A percentile compares a stretch with the other conserved stretches of the same genome.
Conservation (phyloP, 2,797 vertebrate species). For the Ateles fusciceps region DNA sequence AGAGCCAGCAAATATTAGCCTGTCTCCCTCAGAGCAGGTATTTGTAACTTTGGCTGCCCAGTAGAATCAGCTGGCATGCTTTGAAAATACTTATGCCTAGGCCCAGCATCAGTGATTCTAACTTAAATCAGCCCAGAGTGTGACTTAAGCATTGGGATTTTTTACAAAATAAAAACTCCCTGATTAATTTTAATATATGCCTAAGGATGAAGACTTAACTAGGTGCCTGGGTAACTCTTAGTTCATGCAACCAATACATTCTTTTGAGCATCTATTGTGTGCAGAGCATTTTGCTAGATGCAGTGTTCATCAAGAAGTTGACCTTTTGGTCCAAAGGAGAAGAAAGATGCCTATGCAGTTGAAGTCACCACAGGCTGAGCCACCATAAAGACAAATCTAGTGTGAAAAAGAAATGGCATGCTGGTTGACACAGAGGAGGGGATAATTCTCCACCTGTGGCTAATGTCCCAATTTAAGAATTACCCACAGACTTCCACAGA, state of each 20-base stretch:
- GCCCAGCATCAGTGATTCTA: not conserved
- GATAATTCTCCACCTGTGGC: not conserved
- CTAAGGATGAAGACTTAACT: not conserved
- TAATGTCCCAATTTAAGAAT: not conserved
- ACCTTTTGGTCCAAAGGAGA: not conserved
- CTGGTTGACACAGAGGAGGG: not conserved
- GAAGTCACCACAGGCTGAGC: not conserved
- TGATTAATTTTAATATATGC: not conserved
- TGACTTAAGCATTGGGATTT: not conserved
- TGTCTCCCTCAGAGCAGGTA: not conserved
- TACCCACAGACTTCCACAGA: not conserved
- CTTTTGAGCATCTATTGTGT: not conserved
- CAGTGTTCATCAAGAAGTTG: not conserved
- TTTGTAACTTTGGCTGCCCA: not conserved
- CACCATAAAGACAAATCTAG: not conserved
- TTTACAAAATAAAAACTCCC: not conserved
- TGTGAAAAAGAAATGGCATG: not conserved
- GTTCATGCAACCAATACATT: not conserved
- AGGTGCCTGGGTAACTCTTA: not conserved
- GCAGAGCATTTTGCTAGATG: not conserved
- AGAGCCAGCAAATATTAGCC: not conserved
- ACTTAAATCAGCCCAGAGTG: not conserved
- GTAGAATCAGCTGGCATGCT: not conserved
- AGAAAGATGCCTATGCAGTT: not conserved
- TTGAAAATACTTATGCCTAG: not conserved